A percentile compares a stretch with the other conserved stretches of the same genome.
phyloP scores from a whole-genome alignment of 2,888 invertebrate species.

The Calephelis perditalis region DNA sequence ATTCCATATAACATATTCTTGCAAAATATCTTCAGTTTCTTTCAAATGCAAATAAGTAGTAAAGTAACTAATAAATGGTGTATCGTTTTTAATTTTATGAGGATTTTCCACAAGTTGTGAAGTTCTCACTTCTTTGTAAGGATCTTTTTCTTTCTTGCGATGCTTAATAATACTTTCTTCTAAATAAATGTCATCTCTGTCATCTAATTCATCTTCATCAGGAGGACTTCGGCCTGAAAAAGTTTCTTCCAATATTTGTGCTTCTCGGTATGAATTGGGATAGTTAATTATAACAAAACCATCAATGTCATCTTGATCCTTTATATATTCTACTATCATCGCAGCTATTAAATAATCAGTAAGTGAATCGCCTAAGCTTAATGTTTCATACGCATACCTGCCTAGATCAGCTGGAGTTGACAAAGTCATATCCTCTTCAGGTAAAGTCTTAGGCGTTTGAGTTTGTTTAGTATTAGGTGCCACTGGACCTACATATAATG shows the following conservation, averaged over 20 bases:
- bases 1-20: conserved; percentile 62
- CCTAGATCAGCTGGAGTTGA: conserved; percentile 74
- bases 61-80: conserved; percentile 73
- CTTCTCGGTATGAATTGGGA: conserved; percentile 78
- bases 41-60: conserved; percentile 75
- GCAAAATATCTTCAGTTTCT: conserved; percentile 57
- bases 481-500: conserved; percentile 39
- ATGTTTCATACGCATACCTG: conserved; percentile 71
- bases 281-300: conserved; percentile 83
- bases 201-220: conserved; percentile 47
- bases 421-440: conserved; percentile 75
- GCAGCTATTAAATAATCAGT: conserved; percentile 75
- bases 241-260: conserved; percentile 77
- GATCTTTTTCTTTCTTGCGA: conserved; percentile 54
- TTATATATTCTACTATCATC: conserved; percentile 80
- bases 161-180: conserved; percentile 59
- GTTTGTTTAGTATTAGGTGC: conserved; percentile 68
- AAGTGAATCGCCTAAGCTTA: conserved; percentile 73
- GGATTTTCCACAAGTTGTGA: conserved; percentile 77
- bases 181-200: conserved; percentile 60
- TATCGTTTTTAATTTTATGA: conserved; percentile 46
- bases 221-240: conserved; percentile 75
- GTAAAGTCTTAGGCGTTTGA: conserved; percentile 80
- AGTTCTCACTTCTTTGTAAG: conserved; percentile 48
- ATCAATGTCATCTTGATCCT: conserved; percentile 58